Evolutionary conservation across 30 jellyfish, hydroid and myxozoan species (phyloP).

Genomic region (Nemopilema nomurai): DNA sequence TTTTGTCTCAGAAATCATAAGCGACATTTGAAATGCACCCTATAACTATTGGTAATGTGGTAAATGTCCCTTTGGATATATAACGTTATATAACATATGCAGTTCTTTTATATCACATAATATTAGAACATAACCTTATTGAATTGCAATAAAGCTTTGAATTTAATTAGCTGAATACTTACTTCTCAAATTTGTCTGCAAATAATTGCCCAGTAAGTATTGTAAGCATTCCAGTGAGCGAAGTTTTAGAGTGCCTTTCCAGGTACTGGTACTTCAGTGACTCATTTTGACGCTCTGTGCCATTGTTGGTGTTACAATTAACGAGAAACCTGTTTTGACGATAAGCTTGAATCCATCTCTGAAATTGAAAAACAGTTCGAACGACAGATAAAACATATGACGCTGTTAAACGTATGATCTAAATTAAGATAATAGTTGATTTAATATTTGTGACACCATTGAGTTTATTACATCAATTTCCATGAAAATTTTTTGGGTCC

Average conservation of each 20-base stretch:
- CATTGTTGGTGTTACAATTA: constrained; percentile 28
- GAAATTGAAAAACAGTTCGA: neutral
- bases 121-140: no score
- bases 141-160: no score
- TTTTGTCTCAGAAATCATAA: no score
- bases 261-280: constrained; percentile 27
- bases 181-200: no score
- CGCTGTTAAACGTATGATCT: no score
- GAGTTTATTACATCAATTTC: constrained; percentile 26
- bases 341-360: constrained; percentile 52
- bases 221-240: constrained; percentile 27
- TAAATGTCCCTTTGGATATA: no score
- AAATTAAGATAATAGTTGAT: no score
- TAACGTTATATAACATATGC: no score
- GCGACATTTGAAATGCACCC: no score
- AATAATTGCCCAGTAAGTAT: constrained; percentile 1
- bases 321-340: constrained; percentile 22
- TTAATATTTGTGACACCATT: neutral
- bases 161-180: no score
- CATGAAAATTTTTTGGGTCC: constrained; percentile 26
- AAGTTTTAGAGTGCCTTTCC: constrained; percentile 10
- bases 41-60: no score
- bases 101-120: no score
- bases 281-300: constrained; percentile 44
- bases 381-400: neutral